Percentiles rank a stretch among this genome's conserved stretches.
Evolutionary conservation across 2,888 invertebrate genomes (phyloP).

Genomic region (Odontocerum albicorne): DNA sequence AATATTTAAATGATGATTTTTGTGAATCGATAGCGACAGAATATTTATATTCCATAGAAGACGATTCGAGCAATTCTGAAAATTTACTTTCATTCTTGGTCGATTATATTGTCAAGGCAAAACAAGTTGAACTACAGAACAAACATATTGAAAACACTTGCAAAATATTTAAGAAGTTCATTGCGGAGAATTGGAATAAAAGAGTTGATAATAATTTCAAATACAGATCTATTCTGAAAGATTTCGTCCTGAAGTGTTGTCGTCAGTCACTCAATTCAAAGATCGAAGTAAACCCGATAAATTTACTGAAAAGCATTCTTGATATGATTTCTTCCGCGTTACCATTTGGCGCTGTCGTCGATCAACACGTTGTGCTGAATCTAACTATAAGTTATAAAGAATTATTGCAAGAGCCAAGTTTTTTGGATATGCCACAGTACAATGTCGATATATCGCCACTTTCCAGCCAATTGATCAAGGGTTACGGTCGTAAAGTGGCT

Average conservation of each 20-base stretch:
- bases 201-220: conserved; percentile 7
- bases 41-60: conserved; percentile 36
- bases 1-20: conserved; percentile 38
- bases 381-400: conserved; percentile 8
- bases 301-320: conserved; percentile 9
- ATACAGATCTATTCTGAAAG: conserved; percentile 14
- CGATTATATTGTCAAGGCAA: conserved; percentile 19
- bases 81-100: conserved; percentile 25
- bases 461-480: neutral
- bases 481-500: conserved; percentile 9
- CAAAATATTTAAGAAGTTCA: conserved; percentile 19
- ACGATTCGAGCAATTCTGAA: neutral
- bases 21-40: conserved; percentile 35
- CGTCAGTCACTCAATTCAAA: conserved; percentile 6
- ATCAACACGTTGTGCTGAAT: conserved; percentile 7
- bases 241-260: conserved; percentile 22
- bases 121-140: conserved; percentile 19
- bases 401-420: conserved; percentile 5
- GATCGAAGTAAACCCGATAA: conserved; percentile 9
- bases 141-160: conserved; percentile 16
- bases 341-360: conserved; percentile 11
- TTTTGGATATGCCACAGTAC: neutral
- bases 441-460: neutral
- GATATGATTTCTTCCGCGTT: conserved; percentile 18
- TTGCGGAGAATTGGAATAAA: conserved; percentile 24